Base-by-base conservation (phyloP, 2,888 invertebrate species). In the Altica lythri region DNA sequence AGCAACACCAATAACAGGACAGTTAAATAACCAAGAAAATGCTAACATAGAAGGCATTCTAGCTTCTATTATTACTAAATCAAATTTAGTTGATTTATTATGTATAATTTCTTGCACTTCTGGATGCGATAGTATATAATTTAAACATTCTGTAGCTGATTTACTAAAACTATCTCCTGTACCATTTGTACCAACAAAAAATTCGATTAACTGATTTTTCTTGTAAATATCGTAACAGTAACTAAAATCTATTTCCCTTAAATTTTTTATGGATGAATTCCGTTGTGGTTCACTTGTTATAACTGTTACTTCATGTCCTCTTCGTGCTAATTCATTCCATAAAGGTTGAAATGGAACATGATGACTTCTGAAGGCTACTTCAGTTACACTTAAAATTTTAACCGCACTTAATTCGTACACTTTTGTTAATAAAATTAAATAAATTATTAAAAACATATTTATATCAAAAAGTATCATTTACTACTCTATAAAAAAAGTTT, bases 231-330 rank as follows among this genome's bases (percentile, higher is more conserved):
- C 59, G 40, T 79, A 77, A 0, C 76, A 59, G 30, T 67, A 66
- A 38, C 71, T 66, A 0, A 77, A 44, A 59, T 77, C 73, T 34
- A 80, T 74, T 62, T 79, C 74, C 1, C 67, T 74, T 5, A 79
- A 65, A 57, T 76, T 79, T 1, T 65, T 58, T 1, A 76, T 64
- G 1, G 67, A 57, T 6, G 64, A 37, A 34, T 78, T 74, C 16
- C 76, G 74, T 1, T 77, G 61, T 0, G 80, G 79, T 63, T 71
- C 62, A 1, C 72, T 65, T 1, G 82, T 79, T 30, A 80, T 43
- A 0, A 80, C 67, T 0, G 78, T 75, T 0, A 82, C 53, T 40
- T 80, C 68, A 54, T 83, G 82, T 2, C 81, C 82, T 53, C 75
- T 70, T 29, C 69, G 60, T 0, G 76, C 74, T 12, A 82, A 62